These are phyloP conservation scores for Heliconius nattereri DNA, from an alignment of 1,140 invertebrate genomes.

Conservation along the genomic window DNA sequence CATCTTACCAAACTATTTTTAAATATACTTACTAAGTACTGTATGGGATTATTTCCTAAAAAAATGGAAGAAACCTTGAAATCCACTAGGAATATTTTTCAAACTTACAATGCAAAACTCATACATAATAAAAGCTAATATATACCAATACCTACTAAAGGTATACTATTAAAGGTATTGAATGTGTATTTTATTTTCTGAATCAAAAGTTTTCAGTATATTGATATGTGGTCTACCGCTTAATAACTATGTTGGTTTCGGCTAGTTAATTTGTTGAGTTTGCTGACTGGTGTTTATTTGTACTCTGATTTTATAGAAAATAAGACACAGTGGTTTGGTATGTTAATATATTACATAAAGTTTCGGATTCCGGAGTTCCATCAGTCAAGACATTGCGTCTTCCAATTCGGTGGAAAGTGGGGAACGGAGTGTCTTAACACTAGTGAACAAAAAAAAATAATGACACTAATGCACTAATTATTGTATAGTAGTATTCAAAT, in stretches of 20 bases:
- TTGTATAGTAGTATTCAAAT: background rate
- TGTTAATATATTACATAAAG: no score
- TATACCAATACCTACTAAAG: background rate
- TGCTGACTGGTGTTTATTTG: background rate
- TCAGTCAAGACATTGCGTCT: no score
- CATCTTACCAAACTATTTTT: no score
- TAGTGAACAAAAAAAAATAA: no score
- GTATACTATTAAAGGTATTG: background rate
- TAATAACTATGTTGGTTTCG: background rate
- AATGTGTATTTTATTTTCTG: background rate
- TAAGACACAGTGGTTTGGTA: no score
- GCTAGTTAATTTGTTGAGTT: background rate
- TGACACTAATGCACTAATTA: no score
- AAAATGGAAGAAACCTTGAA: no score
- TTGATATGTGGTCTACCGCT: slow-evolving; percentile 5
- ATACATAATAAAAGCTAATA: background rate
- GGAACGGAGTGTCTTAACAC: no score
- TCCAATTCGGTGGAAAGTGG: no score
- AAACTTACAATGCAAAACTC: background rate
- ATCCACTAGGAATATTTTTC: background rate
- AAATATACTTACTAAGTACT: no score
- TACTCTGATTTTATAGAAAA: background rate
- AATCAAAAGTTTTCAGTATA: background rate
- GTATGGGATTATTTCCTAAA: no score
- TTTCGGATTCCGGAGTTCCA: no score